Base-by-base conservation (phyloP, 2,888 invertebrate genomes). In the Phytoseiulus persimilis region DNA sequence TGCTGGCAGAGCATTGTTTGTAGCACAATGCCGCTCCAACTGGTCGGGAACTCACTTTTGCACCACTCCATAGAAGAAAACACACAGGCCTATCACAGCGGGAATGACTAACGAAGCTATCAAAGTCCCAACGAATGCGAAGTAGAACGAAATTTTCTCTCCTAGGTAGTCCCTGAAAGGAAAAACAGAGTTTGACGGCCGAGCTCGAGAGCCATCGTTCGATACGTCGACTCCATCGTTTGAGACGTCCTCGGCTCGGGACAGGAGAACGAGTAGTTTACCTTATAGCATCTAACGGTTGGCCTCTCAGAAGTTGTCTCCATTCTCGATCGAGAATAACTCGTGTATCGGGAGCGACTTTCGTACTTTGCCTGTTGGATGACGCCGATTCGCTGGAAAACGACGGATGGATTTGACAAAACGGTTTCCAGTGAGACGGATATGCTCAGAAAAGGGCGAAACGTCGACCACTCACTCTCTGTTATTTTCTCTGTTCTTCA, bases 71-170 rank as follows among this genome's bases (percentile, higher is more conserved):
- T 90, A 90, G 31, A 90, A 83, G 89, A 91, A 91, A 31, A 91
- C 90, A 11, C 89, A 90, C 0, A 91, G 65, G 5, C 91, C 91
- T 28, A 91, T 87, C 2, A 91, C 65, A 18, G 91, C 90, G 0
- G 91, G 91, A 32, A 91, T 90, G 90, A 90, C 90, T 0, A 91
- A 89, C 31, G 91, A 91, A 2, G 90, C 32, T 83, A 91, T 91
- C 23, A 91, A 83, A 1, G 90, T 91, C 0, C 91, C 90, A 0
- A 91, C 90, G 90, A 90, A 91, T 0, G 90, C 91, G 45, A 91
- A 91, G 39, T 91, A 91, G 65, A 91, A 91, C 0, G 91, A 90
- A 46, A 91, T 91, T 89, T 91, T 91, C 46, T 91, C 91, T 5
- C 91, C 91, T 31, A 91, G 91, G 46, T 91, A 91, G 65, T 91